phyloP scores from a whole-genome alignment of 2,888 invertebrate species.

The Ophion slaviceki region DNA sequence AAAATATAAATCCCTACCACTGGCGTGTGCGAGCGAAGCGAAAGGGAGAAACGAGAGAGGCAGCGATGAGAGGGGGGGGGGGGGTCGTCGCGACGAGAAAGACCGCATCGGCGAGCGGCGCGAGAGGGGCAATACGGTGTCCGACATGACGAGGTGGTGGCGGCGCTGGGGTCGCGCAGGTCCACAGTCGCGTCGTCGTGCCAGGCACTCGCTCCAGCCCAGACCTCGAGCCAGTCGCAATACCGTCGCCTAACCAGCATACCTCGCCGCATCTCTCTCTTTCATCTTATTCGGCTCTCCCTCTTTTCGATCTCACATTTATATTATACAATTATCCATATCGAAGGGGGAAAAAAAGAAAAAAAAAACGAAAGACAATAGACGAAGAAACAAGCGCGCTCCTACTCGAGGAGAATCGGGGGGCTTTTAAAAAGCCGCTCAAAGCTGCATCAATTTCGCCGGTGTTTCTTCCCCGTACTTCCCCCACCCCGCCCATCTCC shows the following conservation, averaged over 20 bases:
- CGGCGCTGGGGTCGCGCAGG: conserved; percentile 83
- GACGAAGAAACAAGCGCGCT: not conserved
- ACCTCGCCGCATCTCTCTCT: conserved; percentile 77
- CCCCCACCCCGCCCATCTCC: conserved; percentile 81
- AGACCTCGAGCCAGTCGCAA: conserved; percentile 81
- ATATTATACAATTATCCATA: conserved; percentile 65
- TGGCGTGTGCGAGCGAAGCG: conserved; percentile 27
- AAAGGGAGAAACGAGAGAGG: conserved; percentile 34
- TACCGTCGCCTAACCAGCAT: conserved; percentile 82
- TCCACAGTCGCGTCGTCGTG: conserved; percentile 86
- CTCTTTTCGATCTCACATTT: conserved; percentile 81
- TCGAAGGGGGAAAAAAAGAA: conserved; percentile 26
- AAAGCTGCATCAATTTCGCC: conserved; percentile 85
- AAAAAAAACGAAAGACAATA: too few species aligned
- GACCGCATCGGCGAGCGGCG: conserved; percentile 63
- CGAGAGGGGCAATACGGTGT: conserved; percentile 72
- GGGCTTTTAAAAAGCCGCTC: conserved; percentile 66
- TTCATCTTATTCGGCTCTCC: conserved; percentile 78
- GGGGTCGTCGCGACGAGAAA: conserved; percentile 46
- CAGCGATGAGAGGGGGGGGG: conserved; percentile 9
- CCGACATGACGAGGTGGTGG: conserved; percentile 67
- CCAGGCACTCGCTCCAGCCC: conserved; percentile 86
- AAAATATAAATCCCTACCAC: conserved; percentile 41
- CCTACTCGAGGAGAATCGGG: conserved; percentile 59
- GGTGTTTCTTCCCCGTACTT: conserved; percentile 77